Evolutionary conservation across 1,140 invertebrate species (phyloP), one percentile per base, ranked within the genome.

Genomic region (Anastrepha obliqua): DNA sequence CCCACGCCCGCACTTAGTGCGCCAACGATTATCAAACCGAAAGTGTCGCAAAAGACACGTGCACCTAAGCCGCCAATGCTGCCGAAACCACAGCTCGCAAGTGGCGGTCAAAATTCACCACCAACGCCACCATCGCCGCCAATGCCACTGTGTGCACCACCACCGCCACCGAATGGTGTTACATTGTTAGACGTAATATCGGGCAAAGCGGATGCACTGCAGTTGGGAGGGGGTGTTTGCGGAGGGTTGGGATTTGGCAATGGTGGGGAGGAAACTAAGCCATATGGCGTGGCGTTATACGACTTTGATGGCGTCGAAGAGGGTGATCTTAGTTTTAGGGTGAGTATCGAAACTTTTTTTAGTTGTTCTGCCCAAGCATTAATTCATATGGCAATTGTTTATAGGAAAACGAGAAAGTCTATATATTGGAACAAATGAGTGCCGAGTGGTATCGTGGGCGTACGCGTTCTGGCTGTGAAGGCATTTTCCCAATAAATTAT

Each of bases 401-500:
- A 13, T 87, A 97, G 96, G 94, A 94, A 64, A 95, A 95, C 89
- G 96, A 98, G 89, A 94, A 95, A 88, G 95, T 98, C 64, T 94
- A 95, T 88, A 93, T 98, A 87, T 90, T 96, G 81, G 94, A 95
- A 89, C 94, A 95, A 89, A 93, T 97, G 8, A 97, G 97, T 90
- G 94, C 95, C n/a, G 96, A 97, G 88, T 98, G 97, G 97, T 91
- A 97, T 87, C 95, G 95, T 88, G 97, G 97, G 3, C 95, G 94
- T 89, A 94, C 95, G 90, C 94, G 94, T 55, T 92, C 90, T 67
- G 95, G 95, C 29, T 93, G 93, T 85, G 95, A 96, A 91, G 97
- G 97, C 78, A 96, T 98, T 87, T 98, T 98, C 94, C 97, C 97
- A 1, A 93, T 94, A 29, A 97, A 95, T 91, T 98, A 97, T 94